Conservation (phyloP, 2,888 invertebrate genomes). For the Calameuta idolon region DNA sequence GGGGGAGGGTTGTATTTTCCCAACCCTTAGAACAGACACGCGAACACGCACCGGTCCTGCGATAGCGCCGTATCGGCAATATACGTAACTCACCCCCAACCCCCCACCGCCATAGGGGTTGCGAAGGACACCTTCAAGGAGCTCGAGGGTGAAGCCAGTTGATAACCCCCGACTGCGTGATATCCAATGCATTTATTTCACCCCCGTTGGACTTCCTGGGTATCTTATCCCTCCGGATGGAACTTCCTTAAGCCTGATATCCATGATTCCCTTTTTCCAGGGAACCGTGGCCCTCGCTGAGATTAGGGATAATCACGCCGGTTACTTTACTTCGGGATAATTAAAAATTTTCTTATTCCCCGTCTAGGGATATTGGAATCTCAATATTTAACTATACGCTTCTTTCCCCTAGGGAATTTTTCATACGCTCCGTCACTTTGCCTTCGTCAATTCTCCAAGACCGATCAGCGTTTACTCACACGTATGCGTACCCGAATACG, state of each 20-base stretch:
- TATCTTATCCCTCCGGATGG: not conserved
- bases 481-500: no score
- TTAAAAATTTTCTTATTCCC: not conserved
- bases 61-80: not conserved
- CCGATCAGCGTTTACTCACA: no score
- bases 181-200: slow-evolving; percentile 5
- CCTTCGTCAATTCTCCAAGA: no score
- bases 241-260: not conserved
- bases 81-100: not conserved
- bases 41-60: not conserved
- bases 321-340: not conserved
- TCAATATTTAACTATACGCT: not conserved
- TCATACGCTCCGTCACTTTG: no score
- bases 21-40: not conserved
- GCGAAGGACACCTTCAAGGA: not conserved
- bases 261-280: not conserved
- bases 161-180: slow-evolving; percentile 4
- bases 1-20: not conserved
- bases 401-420: not conserved
- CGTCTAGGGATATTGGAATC: not conserved
- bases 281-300: not conserved
- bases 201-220: not conserved
- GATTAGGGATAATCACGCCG: not conserved
- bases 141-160: not conserved
- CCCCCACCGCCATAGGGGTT: not conserved